Evolutionary conservation across 2,797 vertebrate species (phyloP).

Genomic region (Carcharodon carcharias): DNA sequence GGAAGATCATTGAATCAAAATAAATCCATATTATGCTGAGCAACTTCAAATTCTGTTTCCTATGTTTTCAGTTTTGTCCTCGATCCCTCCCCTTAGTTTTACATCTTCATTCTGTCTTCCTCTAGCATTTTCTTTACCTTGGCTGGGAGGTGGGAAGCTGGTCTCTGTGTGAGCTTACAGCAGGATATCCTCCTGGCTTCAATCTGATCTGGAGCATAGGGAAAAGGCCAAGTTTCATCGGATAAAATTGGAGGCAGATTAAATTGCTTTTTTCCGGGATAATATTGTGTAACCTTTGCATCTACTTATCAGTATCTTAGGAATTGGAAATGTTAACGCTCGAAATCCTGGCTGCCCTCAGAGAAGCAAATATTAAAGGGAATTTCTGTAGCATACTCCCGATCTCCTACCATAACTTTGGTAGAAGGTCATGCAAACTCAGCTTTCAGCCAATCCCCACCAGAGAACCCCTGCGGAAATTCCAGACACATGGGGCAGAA

Average conservation of each 20-base stretch:
- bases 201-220: background rate
- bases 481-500: background rate
- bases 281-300: background rate
- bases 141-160: background rate
- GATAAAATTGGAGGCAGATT: background rate
- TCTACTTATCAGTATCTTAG: background rate
- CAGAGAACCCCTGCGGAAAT: background rate
- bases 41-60: background rate
- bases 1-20: background rate
- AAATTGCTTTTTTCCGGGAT: background rate
- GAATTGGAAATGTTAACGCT: background rate
- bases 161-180: background rate
- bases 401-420: background rate
- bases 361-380: background rate
- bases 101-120: background rate
- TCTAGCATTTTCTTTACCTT: background rate
- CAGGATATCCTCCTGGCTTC: conserved; percentile 8
- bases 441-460: background rate
- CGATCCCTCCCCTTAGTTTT: background rate
- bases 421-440: background rate
- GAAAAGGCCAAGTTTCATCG: background rate
- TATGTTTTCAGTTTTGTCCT: background rate
- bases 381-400: background rate
- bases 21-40: background rate
- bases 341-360: background rate